phyloP scores from a whole-genome alignment of 2,888 invertebrate species.

The Aleiodes alternator region DNA sequence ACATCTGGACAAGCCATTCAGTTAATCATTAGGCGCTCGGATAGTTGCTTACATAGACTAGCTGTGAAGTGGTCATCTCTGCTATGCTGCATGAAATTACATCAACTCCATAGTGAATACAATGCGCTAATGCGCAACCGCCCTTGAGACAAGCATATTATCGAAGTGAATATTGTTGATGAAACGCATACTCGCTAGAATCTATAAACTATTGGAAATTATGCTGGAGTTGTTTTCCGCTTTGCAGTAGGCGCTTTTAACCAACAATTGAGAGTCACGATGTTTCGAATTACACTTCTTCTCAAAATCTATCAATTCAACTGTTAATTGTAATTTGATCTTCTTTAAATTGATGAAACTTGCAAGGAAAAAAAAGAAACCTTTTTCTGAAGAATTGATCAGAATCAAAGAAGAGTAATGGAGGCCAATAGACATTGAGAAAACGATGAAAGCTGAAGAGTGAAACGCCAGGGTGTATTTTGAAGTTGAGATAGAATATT shows the following conservation, averaged over 20 bases:
- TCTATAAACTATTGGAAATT: constrained; percentile 11
- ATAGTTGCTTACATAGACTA: constrained; percentile 39
- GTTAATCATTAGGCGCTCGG: constrained; percentile 38
- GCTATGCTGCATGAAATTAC: constrained; percentile 40
- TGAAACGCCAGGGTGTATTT: neutral
- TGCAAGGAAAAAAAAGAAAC: too few relatives aligned
- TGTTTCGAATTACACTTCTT: too few relatives aligned
- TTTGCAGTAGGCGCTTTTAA: neutral
- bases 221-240: constrained; percentile 1
- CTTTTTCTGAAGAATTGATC: too few relatives aligned
- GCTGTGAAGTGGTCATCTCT: constrained; percentile 45
- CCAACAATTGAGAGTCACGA: neutral
- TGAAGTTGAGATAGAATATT: constrained; percentile 1
- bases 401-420: too few relatives aligned
- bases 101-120: constrained; percentile 34
- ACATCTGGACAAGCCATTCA: constrained; percentile 28
- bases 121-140: constrained; percentile 36
- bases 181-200: neutral
- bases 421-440: too few relatives aligned
- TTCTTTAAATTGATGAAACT: too few relatives aligned
- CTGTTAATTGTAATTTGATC: too few relatives aligned
- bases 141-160: constrained; percentile 6
- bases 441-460: neutral
- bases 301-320: too few relatives aligned
- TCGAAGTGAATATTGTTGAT: constrained; percentile 7